Evolutionary conservation across 2,797 vertebrate genomes (phyloP).

Genomic region (Adrianichthys oophorus): DNA sequence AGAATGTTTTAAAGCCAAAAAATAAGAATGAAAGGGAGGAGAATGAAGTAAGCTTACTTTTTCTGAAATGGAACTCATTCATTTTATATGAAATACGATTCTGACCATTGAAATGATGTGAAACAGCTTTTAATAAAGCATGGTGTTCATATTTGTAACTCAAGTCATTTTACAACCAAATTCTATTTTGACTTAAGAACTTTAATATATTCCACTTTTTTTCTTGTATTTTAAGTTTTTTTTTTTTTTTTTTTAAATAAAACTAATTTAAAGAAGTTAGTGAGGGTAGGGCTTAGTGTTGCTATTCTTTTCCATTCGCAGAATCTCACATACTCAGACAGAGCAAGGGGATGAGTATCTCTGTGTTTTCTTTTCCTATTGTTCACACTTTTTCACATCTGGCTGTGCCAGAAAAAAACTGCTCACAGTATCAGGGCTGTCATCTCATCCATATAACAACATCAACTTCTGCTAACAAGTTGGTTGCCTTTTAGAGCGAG

Average conservation of each 20-base stretch:
- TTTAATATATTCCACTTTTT: background rate
- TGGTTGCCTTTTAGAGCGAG: slow-evolving; percentile 47
- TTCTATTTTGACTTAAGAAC: background rate
- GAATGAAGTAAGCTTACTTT: too few species aligned
- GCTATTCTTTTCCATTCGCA: slow-evolving; percentile 38
- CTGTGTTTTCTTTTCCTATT: slow-evolving; percentile 67
- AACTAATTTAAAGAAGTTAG: background rate
- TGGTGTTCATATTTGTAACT: too few species aligned
- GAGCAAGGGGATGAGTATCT: slow-evolving; percentile 50
- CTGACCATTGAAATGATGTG: too few species aligned
- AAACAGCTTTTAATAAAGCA: too few species aligned
- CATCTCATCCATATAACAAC: slow-evolving; percentile 61
- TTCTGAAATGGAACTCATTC: too few species aligned
- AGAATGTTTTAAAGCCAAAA: too few species aligned
- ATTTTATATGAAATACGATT: too few species aligned
- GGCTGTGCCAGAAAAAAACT: slow-evolving; percentile 71
- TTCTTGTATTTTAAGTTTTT: background rate
- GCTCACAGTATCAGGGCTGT: slow-evolving; percentile 66
- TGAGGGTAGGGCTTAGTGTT: background rate
- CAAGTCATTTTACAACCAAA: too few species aligned
- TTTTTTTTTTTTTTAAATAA: background rate
- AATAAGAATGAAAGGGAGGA: too few species aligned
- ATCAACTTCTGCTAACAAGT: slow-evolving; percentile 52
- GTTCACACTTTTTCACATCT: slow-evolving; percentile 57
- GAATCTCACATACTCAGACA: slow-evolving; percentile 47